Conservation (phyloP, 64 coral and sea anemone species). For the Actinia tenebrosa region DNA sequence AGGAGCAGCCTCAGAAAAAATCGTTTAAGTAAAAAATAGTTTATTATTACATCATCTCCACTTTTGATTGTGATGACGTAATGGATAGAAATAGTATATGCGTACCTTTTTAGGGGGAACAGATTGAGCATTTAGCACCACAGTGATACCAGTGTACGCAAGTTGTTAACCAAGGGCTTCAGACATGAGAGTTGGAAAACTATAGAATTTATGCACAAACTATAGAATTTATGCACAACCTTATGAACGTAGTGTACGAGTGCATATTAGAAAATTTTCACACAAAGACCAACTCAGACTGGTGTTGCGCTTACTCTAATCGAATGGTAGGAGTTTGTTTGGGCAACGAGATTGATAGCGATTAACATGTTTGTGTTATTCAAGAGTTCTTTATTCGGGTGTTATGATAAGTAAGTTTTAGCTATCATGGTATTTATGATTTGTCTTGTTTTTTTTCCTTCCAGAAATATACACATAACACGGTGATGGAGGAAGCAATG, state of each 20-base stretch:
- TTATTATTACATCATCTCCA: background rate
- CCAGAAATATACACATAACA: no score
- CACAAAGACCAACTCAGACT: background rate
- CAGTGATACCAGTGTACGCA: background rate
- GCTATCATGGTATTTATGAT: no score
- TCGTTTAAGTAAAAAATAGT: background rate
- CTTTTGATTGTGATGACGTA: background rate
- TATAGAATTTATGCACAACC: background rate
- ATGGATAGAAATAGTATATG: background rate
- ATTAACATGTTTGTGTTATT: no score
- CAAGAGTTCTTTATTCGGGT: no score
- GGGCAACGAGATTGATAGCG: no score
- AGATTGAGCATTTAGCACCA: background rate
- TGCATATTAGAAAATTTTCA: background rate
- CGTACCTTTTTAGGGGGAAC: background rate
- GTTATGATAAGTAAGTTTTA: no score
- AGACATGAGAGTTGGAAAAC: conserved; percentile 8
- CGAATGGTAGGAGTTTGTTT: background rate
- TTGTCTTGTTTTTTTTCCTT: no score
- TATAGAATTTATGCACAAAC: background rate
- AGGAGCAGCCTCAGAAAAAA: no score
- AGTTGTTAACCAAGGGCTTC: background rate
- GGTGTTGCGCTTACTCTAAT: background rate
- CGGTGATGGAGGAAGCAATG: no score
- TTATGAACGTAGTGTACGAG: background rate